Evolutionary conservation across 1,140 invertebrate species (phyloP).

Genomic region (Wiebesia pumilae): DNA sequence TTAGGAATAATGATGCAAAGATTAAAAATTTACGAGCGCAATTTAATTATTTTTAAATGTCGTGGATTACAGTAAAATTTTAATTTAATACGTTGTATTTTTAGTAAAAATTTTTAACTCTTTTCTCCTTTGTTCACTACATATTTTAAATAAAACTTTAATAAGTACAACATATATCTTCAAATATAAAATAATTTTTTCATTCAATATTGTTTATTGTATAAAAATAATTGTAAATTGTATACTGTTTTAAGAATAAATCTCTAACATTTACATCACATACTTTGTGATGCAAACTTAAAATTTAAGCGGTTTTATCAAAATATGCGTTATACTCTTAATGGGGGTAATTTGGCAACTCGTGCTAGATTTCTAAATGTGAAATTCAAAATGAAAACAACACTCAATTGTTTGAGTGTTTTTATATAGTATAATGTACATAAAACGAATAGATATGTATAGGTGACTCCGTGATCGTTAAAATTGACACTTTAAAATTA

Average conservation of each 20-base stretch:
- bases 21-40: neutral
- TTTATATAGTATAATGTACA: slow-evolving; percentile 41
- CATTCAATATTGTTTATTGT: too few species aligned
- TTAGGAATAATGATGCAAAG: neutral
- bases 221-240: too few species aligned
- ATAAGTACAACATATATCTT: too few species aligned
- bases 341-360: slow-evolving; percentile 25
- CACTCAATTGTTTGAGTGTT: slow-evolving; percentile 16
- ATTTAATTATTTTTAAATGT: neutral
- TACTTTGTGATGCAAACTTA: neutral
- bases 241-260: too few species aligned
- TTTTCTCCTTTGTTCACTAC: too few species aligned
- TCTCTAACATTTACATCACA: too few species aligned
- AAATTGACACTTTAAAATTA: slow-evolving; percentile 20
- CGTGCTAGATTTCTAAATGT: slow-evolving; percentile 24
- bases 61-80: too few species aligned
- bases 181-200: too few species aligned
- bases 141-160: too few species aligned
- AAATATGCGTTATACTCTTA: slow-evolving; percentile 20
- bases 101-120: too few species aligned
- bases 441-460: slow-evolving; percentile 46
- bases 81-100: too few species aligned
- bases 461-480: neutral
- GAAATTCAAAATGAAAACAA: neutral
- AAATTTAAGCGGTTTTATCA: slow-evolving; percentile 7